Base-by-base conservation (phyloP, 2,113 vertebrate species). In the Trachemys scripta region DNA sequence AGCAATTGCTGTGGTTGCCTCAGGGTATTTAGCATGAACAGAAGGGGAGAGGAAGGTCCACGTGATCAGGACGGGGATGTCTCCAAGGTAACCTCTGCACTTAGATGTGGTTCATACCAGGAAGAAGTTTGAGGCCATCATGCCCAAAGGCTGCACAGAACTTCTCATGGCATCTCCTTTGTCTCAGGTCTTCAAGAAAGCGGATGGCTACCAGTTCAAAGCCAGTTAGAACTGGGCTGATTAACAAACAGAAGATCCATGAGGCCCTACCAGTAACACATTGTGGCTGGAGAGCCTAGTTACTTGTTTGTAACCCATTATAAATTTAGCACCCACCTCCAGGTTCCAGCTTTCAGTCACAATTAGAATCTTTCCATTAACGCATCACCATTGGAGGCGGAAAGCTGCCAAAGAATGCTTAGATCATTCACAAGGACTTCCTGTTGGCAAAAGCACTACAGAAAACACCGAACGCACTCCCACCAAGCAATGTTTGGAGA, bases 61-160 rank as follows among this genome's bases (percentile, higher is more conserved):
- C 0, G 0, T 0, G 51, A 14, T 5, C 13, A 24, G 0, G 80
- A 53, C 20, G 16, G 47, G 24, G 11, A 11, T 27, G 24, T 24
- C 24, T 76, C 75, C 24, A 45, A 42, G 75, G 5, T 19, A 27
- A n/a, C 10, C 24, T 76, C 38, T 76, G 42, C 20, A 25, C 12
- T 76, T 24, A 42, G 24, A 45, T 13, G 6, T 25, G 22, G 24
- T 6, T 24, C 42, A 76, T 38, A 27, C 24, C 42, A 45, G 24
- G 22, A 45, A 76, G 75, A 27, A 12, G 6, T 47, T 47, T 45
- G 42, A 45, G 75, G 75, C 42, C 27, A 47, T 27, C 24, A 45
- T 76, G 12, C 38, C 19, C 38, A 14, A 76, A 45, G 11, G 22
- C 42, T 45, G 24, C 24, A 47, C 24, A 76, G 42, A 76, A 45